phyloP scores from a whole-genome alignment of 2,797 vertebrate genomes.

The Nyctalus aviator region DNA sequence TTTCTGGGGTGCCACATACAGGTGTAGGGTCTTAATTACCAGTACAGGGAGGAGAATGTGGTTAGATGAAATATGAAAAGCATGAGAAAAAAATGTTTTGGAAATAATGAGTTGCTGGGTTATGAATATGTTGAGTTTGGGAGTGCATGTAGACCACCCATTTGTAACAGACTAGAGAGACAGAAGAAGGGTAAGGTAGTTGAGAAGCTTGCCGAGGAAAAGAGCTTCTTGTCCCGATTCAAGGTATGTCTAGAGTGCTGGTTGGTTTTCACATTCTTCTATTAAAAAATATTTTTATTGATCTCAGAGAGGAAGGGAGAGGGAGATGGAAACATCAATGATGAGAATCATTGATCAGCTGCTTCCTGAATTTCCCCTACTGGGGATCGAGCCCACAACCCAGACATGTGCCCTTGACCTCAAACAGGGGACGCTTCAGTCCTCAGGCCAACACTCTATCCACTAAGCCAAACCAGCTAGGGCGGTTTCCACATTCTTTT shows the following conservation, averaged over 20 bases:
- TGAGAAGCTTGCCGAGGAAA: conserved; percentile 10
- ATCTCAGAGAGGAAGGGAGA: too few relatives aligned
- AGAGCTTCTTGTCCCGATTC: not conserved
- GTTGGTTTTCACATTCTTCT: not conserved
- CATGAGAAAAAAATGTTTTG: conserved; percentile 11
- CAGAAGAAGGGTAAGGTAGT: not conserved
- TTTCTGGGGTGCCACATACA: not conserved
- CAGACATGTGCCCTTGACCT: too few relatives aligned
- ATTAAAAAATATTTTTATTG: too few relatives aligned
- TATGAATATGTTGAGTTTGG: not conserved
- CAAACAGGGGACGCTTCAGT: too few relatives aligned
- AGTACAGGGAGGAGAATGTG: not conserved
- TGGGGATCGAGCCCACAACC: too few relatives aligned
- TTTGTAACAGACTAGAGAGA: not conserved
- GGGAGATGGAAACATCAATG: too few relatives aligned
- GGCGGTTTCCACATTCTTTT: not conserved
- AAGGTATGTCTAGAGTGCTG: not conserved
- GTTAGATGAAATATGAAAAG: conserved; percentile 44
- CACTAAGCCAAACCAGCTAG: too few relatives aligned
- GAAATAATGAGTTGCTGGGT: conserved; percentile 19
- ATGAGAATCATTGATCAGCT: too few relatives aligned
- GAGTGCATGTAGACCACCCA: not conserved
- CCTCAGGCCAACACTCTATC: too few relatives aligned
- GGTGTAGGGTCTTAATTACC: not conserved
- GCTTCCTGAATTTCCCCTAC: too few relatives aligned